Conservation (phyloP, 2,113 vertebrate species). For the Galbula dea region DNA sequence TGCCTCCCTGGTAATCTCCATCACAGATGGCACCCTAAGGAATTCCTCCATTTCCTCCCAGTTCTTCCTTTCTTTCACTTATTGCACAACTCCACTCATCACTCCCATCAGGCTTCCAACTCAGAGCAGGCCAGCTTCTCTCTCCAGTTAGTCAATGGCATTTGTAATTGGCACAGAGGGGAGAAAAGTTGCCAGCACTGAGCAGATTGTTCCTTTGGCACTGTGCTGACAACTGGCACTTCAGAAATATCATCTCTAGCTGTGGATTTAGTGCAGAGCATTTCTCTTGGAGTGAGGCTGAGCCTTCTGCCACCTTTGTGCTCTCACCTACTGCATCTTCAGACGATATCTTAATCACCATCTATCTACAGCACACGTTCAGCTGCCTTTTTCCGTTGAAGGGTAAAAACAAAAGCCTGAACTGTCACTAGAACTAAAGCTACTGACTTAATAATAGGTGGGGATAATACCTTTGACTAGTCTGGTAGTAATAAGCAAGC, state of each 20-base stretch:
- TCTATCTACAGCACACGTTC: background rate
- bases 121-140: conserved; percentile 37
- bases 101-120: conserved; percentile 51
- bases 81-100: conserved; percentile 53
- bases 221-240: conserved; percentile 53
- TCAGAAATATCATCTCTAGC: conserved; percentile 49
- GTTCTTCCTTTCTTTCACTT: conserved; percentile 40
- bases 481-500: background rate
- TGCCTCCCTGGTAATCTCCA: conserved; percentile 30
- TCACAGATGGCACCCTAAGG: conserved; percentile 57
- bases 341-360: background rate
- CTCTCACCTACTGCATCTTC: background rate
- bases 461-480: background rate
- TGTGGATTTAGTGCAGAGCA: conserved; percentile 26
- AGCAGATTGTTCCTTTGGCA: conserved; percentile 68
- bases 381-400: background rate
- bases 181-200: conserved; percentile 45
- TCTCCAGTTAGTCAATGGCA: conserved; percentile 45
- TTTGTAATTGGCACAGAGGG: conserved; percentile 44
- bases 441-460: background rate
- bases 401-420: background rate
- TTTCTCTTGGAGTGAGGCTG: background rate
- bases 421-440: background rate
- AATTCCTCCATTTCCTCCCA: conserved; percentile 57
- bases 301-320: conserved; percentile 50